A percentile compares a stretch with the other conserved stretches of the same genome.
Evolutionary conservation across 2,797 vertebrate genomes (phyloP).

Genomic region (Neomorphus geoffroyi): DNA sequence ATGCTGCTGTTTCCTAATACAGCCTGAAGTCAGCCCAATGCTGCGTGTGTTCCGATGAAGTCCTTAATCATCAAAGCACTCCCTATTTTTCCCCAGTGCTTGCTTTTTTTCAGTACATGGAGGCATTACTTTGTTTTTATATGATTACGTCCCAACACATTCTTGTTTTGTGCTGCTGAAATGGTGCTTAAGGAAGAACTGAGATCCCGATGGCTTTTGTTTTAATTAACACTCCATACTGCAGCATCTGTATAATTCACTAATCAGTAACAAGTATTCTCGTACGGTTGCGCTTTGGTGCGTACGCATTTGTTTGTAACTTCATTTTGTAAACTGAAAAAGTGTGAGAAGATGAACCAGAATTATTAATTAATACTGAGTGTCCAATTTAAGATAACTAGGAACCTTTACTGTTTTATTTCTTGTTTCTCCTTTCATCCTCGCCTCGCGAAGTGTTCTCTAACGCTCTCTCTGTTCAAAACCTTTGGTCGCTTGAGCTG

Average conservation of each 20-base stretch:
- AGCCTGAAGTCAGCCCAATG: background rate
- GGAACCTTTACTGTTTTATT: background rate
- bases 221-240: background rate
- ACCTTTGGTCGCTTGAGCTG: background rate
- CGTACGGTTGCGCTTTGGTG: background rate
- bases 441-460: accelerated
- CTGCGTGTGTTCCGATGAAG: background rate
- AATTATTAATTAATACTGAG: background rate
- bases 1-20: slow-evolving; percentile 7
- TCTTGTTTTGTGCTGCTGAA: background rate
- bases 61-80: background rate
- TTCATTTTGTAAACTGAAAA: background rate
- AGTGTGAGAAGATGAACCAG: background rate
- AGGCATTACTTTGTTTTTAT: background rate
- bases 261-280: background rate
- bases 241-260: background rate
- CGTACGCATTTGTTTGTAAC: background rate
- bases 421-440: background rate
- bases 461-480: background rate
- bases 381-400: background rate
- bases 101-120: background rate
- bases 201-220: background rate
- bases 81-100: background rate
- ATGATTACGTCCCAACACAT: background rate
- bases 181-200: background rate